Base-by-base conservation (phyloP, 2,797 vertebrate species). In the Poeciliopsis presidionis region DNA sequence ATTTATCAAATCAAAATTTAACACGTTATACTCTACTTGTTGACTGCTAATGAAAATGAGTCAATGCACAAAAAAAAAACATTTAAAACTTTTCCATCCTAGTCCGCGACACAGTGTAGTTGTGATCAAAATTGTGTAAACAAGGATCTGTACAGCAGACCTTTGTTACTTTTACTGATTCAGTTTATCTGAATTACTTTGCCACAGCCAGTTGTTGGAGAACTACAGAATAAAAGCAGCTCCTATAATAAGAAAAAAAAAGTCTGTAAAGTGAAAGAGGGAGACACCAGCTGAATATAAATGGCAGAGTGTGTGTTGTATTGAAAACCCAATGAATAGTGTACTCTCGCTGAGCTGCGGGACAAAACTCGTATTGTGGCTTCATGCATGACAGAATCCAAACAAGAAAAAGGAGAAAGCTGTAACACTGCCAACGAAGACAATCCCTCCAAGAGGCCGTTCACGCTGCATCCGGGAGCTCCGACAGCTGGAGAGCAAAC, bases 331-430 rank as follows among this genome's bases (percentile, higher is more conserved):
- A 4, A 85, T 91, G 89, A 94, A 93, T 87, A 53, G 78, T 70
- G 47, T 5, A 72, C 75, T 76, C 65, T 84, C 75, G 86, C 81
- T 72, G 69, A 67, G 80, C 84, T 85, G 72, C 59, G 0, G 78
- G 80, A 93, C 93, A 94, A 80, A 87, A 79, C 82, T 77, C 53
- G 81, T 88, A 86, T 92, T 94, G 92, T 94, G 18, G 47, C 79
- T 41, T 92, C 8, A 91, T 87, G 90, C 90, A 92, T 88, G 90
- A 93, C 88, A 90, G 90, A 91, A 81, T 90, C 86, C 84, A 83
- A 89, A 93, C 89, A 90, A 93, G 83, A 86, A 90, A 71, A 65
- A 81, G 85, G 41, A 67, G 36, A 81, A 75, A 80, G 86, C 83
- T 79, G 87, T 81, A 39, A 51, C 41, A 55, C 20, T 18, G 89